Conservation (phyloP, 2,113 vertebrate genomes). For the Miniopterus natalensis region DNA sequence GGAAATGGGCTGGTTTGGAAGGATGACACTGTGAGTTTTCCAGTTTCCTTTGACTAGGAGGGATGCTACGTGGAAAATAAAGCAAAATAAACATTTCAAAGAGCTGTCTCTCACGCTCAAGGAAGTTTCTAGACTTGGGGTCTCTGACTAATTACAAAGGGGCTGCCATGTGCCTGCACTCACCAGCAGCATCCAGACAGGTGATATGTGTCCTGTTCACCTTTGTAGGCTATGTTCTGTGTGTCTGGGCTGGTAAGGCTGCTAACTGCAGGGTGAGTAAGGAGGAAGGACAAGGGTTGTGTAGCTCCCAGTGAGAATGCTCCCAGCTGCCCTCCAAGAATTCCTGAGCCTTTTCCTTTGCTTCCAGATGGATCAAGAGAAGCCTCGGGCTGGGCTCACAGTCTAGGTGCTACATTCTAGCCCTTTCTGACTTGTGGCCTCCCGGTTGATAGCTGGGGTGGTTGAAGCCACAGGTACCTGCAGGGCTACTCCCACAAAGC, state of each 20-base stretch:
- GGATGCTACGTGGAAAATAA: background rate
- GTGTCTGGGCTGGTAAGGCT: background rate
- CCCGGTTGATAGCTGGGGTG: accelerated
- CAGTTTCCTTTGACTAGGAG: background rate
- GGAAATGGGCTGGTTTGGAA: background rate
- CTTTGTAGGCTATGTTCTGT: background rate
- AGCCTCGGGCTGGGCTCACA: accelerated
- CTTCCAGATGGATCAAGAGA: background rate
- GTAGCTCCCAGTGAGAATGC: background rate
- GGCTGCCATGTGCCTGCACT: background rate
- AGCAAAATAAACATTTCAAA: background rate
- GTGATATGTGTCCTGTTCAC: accelerated
- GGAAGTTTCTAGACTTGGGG: background rate
- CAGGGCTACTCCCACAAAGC: background rate
- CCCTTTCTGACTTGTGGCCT: background rate
- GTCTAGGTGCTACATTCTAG: background rate
- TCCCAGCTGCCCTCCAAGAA: background rate
- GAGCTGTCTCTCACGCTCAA: background rate
- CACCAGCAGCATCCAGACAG: background rate
- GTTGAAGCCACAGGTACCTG: background rate
- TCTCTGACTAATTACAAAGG: background rate
- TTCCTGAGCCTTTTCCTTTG: background rate
- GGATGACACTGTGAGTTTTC: background rate
- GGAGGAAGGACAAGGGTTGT: background rate
- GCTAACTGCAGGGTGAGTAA: background rate